Base-by-base conservation (phyloP, 2,888 invertebrate species). In the Xestia c-nigrum region DNA sequence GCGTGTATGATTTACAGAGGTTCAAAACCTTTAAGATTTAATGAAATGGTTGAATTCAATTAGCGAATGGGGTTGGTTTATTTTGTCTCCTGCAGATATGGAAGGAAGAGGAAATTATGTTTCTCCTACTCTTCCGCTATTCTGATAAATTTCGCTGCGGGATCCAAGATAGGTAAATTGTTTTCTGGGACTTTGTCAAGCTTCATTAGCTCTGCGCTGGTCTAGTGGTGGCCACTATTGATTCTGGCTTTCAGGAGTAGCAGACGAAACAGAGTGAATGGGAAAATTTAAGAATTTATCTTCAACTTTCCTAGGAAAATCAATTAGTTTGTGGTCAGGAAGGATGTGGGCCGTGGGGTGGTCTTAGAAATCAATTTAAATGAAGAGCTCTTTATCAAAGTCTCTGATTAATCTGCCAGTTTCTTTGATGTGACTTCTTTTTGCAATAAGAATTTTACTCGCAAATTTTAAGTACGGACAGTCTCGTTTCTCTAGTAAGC, bases 341-440 rank as follows among this genome's bases (percentile, higher is more conserved):
- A 72, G 38, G 50, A 68, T 50, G 24, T 73, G 14, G 43, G 63
- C 7, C 19, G 50, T 5, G 50, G 50, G 7, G 14, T 50, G 40
- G 63, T 21, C 47, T 50, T 24, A 73, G 47, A 73, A 75, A 75
- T 64, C 72, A 66, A 75, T 66, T 65, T 50, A 72, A 71, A 71
- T 63, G 47, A 24, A 40, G 10, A 70, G 14, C n/a, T 64, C 72
- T 67, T 50, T 46, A 61, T 64, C 68, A 57, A 69, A 73, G 47
- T 55, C 50, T 12, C 14, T 50, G 57, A 80, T 72, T 77, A 72
- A 67, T 70, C 21, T 61, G 10, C 10, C 1, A 9, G 31, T 57
- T 21, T 43, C 59, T 74, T 72, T 80, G 68, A 65, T 21, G 24
- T 43, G 50, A 50, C 19, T 65, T 46, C 24, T 21, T 57, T 63